Evolutionary conservation across 2,113 vertebrate species (phyloP).

Genomic region (Corvus hawaiiensis): DNA sequence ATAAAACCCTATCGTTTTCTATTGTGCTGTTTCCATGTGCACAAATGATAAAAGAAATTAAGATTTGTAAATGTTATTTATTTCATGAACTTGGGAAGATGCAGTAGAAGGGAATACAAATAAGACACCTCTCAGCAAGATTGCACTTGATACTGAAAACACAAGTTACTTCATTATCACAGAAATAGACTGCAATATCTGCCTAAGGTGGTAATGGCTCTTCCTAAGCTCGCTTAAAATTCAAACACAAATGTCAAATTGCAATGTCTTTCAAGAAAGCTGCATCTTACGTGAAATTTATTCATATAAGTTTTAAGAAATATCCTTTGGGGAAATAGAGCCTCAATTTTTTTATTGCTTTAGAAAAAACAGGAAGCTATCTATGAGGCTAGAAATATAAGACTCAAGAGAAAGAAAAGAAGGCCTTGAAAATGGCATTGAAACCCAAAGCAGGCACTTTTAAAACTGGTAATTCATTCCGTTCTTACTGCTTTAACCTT

Average conservation of each 20-base stretch:
- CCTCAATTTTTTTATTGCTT: conserved; percentile 16
- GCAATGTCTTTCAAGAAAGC: conserved; percentile 34
- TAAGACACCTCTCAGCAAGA: conserved; percentile 35
- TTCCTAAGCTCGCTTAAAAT: conserved; percentile 44
- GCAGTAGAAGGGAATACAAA: conserved; percentile 52
- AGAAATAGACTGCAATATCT: conserved; percentile 30
- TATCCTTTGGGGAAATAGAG: not conserved
- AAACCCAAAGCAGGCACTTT: not conserved
- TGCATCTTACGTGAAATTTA: conserved; percentile 48
- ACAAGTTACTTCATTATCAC: conserved; percentile 38
- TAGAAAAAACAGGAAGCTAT: not conserved
- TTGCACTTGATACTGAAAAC: conserved; percentile 1
- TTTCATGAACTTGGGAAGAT: not conserved
- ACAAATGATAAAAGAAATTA: conserved; percentile 59
- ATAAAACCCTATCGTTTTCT: not conserved
- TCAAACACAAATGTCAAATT: conserved; percentile 55
- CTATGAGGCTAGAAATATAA: not conserved
- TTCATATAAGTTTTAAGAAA: conserved; percentile 54
- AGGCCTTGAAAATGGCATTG: not conserved
- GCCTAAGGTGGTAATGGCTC: conserved; percentile 27
- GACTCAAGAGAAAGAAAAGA: not conserved
- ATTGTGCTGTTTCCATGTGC: not conserved
- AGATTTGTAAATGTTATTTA: conserved; percentile 53
- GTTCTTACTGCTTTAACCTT: not conserved
- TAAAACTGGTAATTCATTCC: not conserved